Evolutionary conservation across 2,888 invertebrate genomes (phyloP), one percentile per base, ranked within the genome.

Genomic region (Tillus elongatus): DNA sequence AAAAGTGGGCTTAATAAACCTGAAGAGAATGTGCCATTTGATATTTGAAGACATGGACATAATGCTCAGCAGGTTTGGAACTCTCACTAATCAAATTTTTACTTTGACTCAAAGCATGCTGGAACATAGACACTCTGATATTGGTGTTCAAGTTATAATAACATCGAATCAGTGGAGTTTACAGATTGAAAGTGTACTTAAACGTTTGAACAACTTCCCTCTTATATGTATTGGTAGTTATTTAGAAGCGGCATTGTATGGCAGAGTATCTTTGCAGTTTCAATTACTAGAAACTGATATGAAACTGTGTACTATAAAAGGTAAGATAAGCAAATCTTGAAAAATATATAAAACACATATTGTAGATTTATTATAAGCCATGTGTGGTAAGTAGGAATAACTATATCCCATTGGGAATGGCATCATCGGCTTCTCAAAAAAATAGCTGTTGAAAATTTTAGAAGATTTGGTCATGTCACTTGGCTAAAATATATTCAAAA

Each of bases 241-340:
- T 47, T 70, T 83, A 46, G 87, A 88, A 63, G 83, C 83, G 31
- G 75, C 82, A 0, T 64, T 85, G 9, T 87, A 82, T 61, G 79
- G 77, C n/a, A 47, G 72, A 57, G 64, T 71, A 45, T 40, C 66
- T 53, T 63, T 74, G 30, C 61, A 63, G 9, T 53, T 74, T 14
- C 63, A 68, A 39, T 57, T 72, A 39, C 39, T 64, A 2, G 57
- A 60, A 14, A 60, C 65, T 4, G 57, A 64, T 2, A 60, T 63
- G 2, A 79, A 76, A 59, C 24, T n/a, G 6, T 19, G n/a, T n/a
- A n/a, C n/a, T n/a, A n/a, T n/a, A n/a, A n/a, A n/a, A n/a, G n/a
- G n/a, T n/a, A n/a, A n/a, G n/a, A n/a, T n/a, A n/a, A n/a, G n/a
- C n/a, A n/a, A n/a, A n/a, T n/a, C n/a, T n/a, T n/a, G n/a, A n/a